Percentiles rank a stretch among this genome's conserved stretches.
Evolutionary conservation across 2,113 vertebrate species (phyloP).

Genomic region (cattle (Bos taurus)): ARS-UCD2.0 NC_037345.1:18389501-18390000

Average conservation of each 20-base stretch:
- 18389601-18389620: neutral
- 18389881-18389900: fast-evolving
- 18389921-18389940: fast-evolving
- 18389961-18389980: neutral
- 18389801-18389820: neutral
- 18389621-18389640: neutral
- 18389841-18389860: neutral
- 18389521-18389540: neutral
- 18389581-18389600: neutral
- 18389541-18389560: neutral
- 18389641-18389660: neutral
- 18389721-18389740: neutral
- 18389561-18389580: neutral
- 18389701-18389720: neutral
- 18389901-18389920: neutral
- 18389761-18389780: neutral
- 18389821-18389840: neutral
- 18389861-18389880: neutral
- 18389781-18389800: neutral
- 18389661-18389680: neutral
- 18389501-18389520: neutral
- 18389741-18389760: neutral
- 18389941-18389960: neutral
- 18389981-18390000: neutral
- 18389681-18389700: neutral